Base-by-base conservation (phyloP, 2,113 vertebrate species). In the Cisticola juncidis region DNA sequence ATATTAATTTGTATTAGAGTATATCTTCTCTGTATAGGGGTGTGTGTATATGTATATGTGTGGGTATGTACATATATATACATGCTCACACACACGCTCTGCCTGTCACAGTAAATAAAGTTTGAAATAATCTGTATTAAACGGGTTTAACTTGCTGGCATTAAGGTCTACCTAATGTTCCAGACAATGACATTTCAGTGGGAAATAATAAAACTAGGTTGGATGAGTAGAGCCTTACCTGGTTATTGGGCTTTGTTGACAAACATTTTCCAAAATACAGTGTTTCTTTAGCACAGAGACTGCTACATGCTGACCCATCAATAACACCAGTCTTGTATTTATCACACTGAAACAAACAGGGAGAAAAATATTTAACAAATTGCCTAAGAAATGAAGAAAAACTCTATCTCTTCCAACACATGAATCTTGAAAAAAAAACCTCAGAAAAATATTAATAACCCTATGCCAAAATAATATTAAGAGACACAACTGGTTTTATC, bases 241-340 rank as follows among this genome's bases (percentile, higher is more conserved):
- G 99, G 89, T 98, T 99, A 96, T 97, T 98, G 47, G 99, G 98
- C 87, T 98, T 99, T 94, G 98, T 98, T 38, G 99, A 99, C 94
- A 99, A 98, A 80, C 99, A 99, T 98, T 99, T 99, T 90, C 98
- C 98, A 97, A 99, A 98, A 97, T 99, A 99, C 47, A 99, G 79
- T 1, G 99, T 99, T 97, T 98, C 98, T 95, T 99, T 99, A 53
- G 99, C 98, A 97, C 99, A 99, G 78, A 99, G 98, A 94, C 99
- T 99, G 88, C 98, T 99, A 97, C 99, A 99, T 21, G 99, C 99
- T 29, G 99, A 99, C 56, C 99, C 99, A 64, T 99, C 99, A 53
- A 99, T 99, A 91, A 99, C 98, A 56, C 99, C 99, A 29, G 98
- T 99, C 96, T 97, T 99, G 96, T 99, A 99, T 97, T 99, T 99